Evolutionary conservation across 2,888 invertebrate species (phyloP), one percentile per base, ranked within the genome.

Genomic region (Tiphia femorata): DNA sequence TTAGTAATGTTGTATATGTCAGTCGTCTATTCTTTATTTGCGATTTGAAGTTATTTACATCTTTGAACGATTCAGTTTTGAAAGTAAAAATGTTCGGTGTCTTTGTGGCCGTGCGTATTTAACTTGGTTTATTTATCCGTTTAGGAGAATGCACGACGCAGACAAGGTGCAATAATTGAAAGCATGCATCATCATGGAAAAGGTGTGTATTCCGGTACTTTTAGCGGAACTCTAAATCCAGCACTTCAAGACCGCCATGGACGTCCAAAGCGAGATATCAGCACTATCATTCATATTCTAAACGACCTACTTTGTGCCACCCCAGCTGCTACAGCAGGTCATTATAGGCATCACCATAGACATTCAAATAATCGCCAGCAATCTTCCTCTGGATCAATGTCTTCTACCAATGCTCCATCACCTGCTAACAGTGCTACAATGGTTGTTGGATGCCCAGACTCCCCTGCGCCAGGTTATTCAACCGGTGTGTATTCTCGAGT

Each of bases 171-270:
- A 74, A 93, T 94, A 77, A 94, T 95, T 80, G 94, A 95, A 81
- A 93, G 93, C 75, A 94, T 95, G 95, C 92, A 93, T 83, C 95
- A 96, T 81, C 94, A 96, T 76, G 94, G 96, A 67, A 94, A 95
- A 84, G 97, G 96, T 73, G 95, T 97, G 63, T 97, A 96, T 85
- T 97, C 96, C 10, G 97, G 97, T 64, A 97, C 97, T 60, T 97
- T 97, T 84, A 96, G 96, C 79, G 97, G 97, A 49, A 97, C 96
- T 14, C 84, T 97, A 49, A 97, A 96, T 84, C 97, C 96, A 48
- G 94, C 96, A 38, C 87, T 96, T 43, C 97, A 97, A 85, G 97
- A 97, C 84, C 91, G 89, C 74, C 92, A 92, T 78, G 97, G 97
- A 8, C 89, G 95, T 71, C 97, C 97, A 44, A 94, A 96, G 80